Conservation (phyloP, 2,113 vertebrate species). For the Phylloscopus trochilus region DNA sequence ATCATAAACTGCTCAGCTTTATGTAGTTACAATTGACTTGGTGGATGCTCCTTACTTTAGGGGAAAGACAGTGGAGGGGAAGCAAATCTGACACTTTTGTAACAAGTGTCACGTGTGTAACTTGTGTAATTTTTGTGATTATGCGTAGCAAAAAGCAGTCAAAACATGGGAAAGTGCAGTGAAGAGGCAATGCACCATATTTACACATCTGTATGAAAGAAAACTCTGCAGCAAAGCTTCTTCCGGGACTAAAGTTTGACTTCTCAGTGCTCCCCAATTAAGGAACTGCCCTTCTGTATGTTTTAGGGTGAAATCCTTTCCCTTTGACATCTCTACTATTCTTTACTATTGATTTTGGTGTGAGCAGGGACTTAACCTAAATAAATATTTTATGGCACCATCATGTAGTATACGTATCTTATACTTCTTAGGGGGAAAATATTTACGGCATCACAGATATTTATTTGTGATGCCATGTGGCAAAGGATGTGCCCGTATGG, state of each 20-base stretch:
- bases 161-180: background rate
- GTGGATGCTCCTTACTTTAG: background rate
- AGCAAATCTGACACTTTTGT: background rate
- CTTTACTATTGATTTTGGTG: background rate
- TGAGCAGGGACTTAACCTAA: background rate
- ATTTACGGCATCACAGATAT: too few relatives aligned
- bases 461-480: conserved; percentile 39
- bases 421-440: background rate
- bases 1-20: background rate
- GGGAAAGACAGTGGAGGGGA: background rate
- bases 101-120: background rate
- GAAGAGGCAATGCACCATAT: background rate
- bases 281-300: background rate
- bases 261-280: background rate
- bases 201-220: background rate
- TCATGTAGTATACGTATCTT: background rate
- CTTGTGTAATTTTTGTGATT: background rate
- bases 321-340: background rate
- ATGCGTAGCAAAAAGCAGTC: background rate
- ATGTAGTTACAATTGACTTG: background rate
- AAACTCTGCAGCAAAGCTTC: background rate
- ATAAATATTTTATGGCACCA: background rate
- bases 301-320: background rate
- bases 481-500: conserved; percentile 21
- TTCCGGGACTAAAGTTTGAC: background rate